phyloP scores from a whole-genome alignment of 1,140 invertebrate genomes.

The Drosophila sucinea region DNA sequence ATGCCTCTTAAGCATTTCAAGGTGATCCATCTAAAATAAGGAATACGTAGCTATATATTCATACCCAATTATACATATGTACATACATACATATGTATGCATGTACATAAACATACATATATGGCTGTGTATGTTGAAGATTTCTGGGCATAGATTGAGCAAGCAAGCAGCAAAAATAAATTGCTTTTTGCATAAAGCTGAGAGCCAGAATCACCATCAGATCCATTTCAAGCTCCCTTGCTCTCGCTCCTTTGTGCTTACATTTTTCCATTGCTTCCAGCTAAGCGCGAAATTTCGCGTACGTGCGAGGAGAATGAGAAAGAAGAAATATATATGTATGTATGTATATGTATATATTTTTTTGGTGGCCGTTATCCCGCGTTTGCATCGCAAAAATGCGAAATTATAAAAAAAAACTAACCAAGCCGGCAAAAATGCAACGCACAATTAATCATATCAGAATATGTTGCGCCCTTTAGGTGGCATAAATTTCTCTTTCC shows the following conservation, averaged over 20 bases:
- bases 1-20: too few species aligned
- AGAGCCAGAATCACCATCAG: constrained; percentile 21
- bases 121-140: constrained; percentile 32
- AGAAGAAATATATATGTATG: constrained; percentile 42
- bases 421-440: constrained; percentile 40
- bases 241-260: constrained; percentile 13
- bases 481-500: constrained; percentile 63
- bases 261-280: constrained; percentile 35
- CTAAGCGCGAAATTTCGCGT: constrained; percentile 62
- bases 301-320: constrained; percentile 64
- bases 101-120: background rate
- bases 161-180: constrained; percentile 50
- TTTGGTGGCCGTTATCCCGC: constrained; percentile 55
- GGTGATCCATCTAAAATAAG: too few species aligned
- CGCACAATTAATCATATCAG: constrained; percentile 72
- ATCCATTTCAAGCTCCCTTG: constrained; percentile 10
- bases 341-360: too few species aligned
- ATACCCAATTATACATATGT: background rate
- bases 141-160: constrained; percentile 70
- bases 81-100: background rate
- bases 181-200: constrained; percentile 53
- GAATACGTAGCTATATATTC: too few species aligned
- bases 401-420: constrained; percentile 16
- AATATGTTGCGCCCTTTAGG: constrained; percentile 69
- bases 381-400: constrained; percentile 46